These are phyloP conservation scores for Drepanosiphum platanoidis DNA, from an alignment of 2,888 invertebrate species.

Conservation along the genomic window DNA sequence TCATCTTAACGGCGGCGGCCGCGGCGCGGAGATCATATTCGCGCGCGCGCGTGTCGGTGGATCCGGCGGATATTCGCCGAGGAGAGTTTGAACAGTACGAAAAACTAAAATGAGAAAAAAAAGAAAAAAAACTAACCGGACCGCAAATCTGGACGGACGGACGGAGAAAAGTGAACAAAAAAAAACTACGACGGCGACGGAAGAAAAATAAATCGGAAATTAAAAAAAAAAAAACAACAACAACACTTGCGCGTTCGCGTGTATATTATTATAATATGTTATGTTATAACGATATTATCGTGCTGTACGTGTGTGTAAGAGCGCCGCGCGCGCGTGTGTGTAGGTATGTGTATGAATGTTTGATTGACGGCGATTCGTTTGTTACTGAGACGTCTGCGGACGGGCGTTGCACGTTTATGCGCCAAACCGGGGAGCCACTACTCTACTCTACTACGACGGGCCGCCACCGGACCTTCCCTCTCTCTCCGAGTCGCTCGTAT, in stretches of 20 bases:
- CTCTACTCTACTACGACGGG: conserved; percentile 24
- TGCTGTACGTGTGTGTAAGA: not conserved
- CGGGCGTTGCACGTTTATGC: conserved; percentile 60
- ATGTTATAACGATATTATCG: too few species aligned
- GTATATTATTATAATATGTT: too few species aligned
- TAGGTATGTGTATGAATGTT: too few species aligned
- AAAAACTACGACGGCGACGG: not conserved
- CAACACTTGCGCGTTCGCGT: too few species aligned
- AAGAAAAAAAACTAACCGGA: too few species aligned
- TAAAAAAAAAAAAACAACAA: not conserved
- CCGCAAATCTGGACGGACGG: conserved; percentile 19
- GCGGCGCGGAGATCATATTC: conserved; percentile 37
- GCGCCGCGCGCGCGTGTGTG: not conserved
- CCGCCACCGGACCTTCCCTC: conserved; percentile 48
- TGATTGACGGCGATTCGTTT: conserved; percentile 57
- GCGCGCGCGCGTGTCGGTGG: not conserved
- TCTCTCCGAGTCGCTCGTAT: conserved; percentile 15
- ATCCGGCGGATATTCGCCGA: not conserved
- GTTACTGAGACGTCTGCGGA: conserved; percentile 49
- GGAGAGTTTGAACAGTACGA: not conserved
- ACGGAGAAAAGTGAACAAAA: not conserved
- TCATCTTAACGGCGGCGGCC: conserved; percentile 48
- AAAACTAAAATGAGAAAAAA: too few species aligned
- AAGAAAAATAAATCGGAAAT: not conserved
- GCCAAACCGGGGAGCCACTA: conserved; percentile 59